Evolutionary conservation across 2,797 vertebrate genomes (phyloP).

Genomic region (Mormyrus hasselquistii): DNA sequence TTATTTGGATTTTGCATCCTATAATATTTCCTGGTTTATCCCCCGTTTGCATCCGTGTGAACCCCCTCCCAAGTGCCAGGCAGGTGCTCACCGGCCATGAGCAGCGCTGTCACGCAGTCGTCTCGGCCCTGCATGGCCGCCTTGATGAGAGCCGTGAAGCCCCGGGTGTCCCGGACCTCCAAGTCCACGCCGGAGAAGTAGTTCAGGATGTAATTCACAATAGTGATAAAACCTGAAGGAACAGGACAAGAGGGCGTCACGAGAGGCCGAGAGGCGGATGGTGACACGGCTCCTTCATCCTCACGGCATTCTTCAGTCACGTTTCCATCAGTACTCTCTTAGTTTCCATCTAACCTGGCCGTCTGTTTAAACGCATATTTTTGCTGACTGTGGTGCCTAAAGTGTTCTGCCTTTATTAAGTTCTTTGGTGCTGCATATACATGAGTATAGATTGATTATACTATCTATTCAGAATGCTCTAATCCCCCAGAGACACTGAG

Average conservation of each 20-base stretch:
- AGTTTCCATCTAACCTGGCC: not conserved
- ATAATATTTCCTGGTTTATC: not conserved
- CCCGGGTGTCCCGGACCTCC: constrained; percentile 67
- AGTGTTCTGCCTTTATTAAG: not conserved
- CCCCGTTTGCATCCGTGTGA: not conserved
- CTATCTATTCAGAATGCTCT: not conserved
- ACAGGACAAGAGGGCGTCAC: not conserved
- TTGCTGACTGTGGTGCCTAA: not conserved
- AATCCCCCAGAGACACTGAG: not conserved
- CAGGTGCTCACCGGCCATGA: constrained; percentile 61
- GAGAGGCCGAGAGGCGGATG: not conserved
- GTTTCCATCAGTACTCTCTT: not conserved
- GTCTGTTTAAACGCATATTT: not conserved
- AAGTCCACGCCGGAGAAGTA: constrained; percentile 67
- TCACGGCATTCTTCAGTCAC: not conserved
- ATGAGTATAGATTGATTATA: not conserved
- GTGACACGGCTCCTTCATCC: not conserved
- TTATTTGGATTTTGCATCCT: not conserved
- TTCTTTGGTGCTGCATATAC: not conserved
- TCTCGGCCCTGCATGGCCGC: constrained; percentile 67
- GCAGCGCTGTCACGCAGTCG: constrained; percentile 67
- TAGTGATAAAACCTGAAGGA: constrained; percentile 63
- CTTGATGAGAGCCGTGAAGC: constrained; percentile 83
- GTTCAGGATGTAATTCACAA: constrained; percentile 77
- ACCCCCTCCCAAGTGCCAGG: not conserved